Percentiles rank a stretch among this genome's conserved stretches.
Evolutionary conservation across 2,113 vertebrate genomes (phyloP).

Genomic region (Spheniscus mendiculus): DNA sequence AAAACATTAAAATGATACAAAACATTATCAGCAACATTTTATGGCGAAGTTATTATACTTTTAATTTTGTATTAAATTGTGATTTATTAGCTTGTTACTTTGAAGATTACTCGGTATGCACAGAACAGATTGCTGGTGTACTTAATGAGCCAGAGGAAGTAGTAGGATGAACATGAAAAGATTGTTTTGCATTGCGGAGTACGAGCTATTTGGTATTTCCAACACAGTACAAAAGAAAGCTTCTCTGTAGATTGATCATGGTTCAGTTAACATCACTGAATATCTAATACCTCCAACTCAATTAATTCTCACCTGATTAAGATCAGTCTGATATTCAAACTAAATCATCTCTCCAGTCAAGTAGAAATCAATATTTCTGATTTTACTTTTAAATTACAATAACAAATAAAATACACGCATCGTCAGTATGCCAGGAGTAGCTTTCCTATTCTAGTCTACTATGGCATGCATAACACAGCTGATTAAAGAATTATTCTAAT

Average conservation of each 20-base stretch:
- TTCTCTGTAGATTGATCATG: slow-evolving; percentile 84
- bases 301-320: slow-evolving; percentile 93
- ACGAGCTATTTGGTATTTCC: slow-evolving; percentile 78
- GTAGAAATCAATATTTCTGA: slow-evolving; percentile 90
- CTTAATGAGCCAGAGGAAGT: slow-evolving; percentile 76
- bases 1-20: not conserved
- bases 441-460: slow-evolving; percentile 77
- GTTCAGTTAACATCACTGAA: slow-evolving; percentile 89
- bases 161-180: slow-evolving; percentile 72
- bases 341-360: slow-evolving; percentile 91
- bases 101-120: slow-evolving; percentile 63
- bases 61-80: slow-evolving; percentile 71
- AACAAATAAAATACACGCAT: slow-evolving; percentile 79
- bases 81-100: slow-evolving; percentile 73
- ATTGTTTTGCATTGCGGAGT: slow-evolving; percentile 63
- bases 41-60: slow-evolving; percentile 56
- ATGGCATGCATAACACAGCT: slow-evolving; percentile 77
- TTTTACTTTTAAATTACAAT: slow-evolving; percentile 96
- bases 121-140: slow-evolving; percentile 63
- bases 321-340: slow-evolving; percentile 87
- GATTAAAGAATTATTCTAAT: slow-evolving; percentile 87
- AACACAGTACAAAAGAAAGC: slow-evolving; percentile 79
- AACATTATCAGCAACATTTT: slow-evolving; percentile 39
- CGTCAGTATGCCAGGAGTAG: slow-evolving; percentile 71
- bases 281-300: slow-evolving; percentile 91